Evolutionary conservation across 2,797 vertebrate genomes (phyloP), one percentile per base, ranked within the genome.

Genomic region (Tokudaia muenninki): DNA sequence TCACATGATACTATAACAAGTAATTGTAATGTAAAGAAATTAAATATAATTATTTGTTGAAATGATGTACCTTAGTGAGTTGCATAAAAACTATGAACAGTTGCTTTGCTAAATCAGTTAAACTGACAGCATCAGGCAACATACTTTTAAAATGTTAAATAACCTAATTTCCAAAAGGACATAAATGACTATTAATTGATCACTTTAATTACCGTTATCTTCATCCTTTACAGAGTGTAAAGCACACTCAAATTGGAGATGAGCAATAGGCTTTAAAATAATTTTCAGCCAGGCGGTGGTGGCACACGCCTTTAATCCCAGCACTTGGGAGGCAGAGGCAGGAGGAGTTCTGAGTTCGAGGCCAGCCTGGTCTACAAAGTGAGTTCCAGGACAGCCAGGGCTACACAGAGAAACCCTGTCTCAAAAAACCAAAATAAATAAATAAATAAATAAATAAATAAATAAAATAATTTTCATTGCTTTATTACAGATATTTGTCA

Each of bases 111-210:
- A 17, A 77, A 81, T 88, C 14, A 65, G 31, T 80, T 70, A 63
- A 80, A 88, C 3, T 77, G 55, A 90, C 26, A 84, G 1, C 29
- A 83, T 83, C 41, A 87, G 77, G 65, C 21, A 78, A 10, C 17
- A 96, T 82, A 3, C 29, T 84, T 95, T 96, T 77, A 91, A 96
- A 96, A 89, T 82, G 90, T 65, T 21, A 95, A 74, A 78, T 5
- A 63, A 65, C 80, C 11, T 50, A 22, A 82, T 74, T 94, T 84
- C 31, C 87, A 74, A 74, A 92, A 83, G 65, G 12, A 29, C 72
- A 47, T 94, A 52, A 52, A 77, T 90, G 9, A 72, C 83, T 2
- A 55, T 91, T 92, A 94, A 94, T 63, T 90, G 6, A 79, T 88
- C 31, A 80, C 75, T 86, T 93, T 31, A 86, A 89, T 75, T 65